These are phyloP conservation scores for Pipistrellus nathusii DNA, from an alignment of 2,797 vertebrate species.

Conservation along the genomic window DNA sequence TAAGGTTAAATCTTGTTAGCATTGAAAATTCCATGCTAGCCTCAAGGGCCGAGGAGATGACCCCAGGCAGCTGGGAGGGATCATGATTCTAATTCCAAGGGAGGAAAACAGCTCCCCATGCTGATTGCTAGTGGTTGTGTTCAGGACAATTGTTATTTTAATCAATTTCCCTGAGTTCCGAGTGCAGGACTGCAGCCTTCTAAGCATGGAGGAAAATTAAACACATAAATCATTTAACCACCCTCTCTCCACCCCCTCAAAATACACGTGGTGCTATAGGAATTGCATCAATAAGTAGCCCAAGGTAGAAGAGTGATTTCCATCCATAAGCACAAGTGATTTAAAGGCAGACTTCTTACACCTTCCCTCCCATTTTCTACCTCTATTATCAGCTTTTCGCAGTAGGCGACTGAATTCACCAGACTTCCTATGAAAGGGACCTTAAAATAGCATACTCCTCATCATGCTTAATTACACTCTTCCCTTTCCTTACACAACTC, in stretches of 20 bases:
- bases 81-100: slow-evolving; percentile 49
- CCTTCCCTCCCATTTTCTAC: slow-evolving; percentile 17
- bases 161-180: slow-evolving; percentile 61
- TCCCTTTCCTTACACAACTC: slow-evolving; percentile 56
- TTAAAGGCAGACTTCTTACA: slow-evolving; percentile 8
- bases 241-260: neutral
- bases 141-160: slow-evolving; percentile 48
- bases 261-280: neutral
- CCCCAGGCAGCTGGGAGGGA: slow-evolving; percentile 40
- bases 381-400: slow-evolving; percentile 37
- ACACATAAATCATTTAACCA: slow-evolving; percentile 73
- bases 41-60: slow-evolving; percentile 30
- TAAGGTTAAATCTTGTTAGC: slow-evolving; percentile 64
- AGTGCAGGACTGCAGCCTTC: slow-evolving; percentile 13
- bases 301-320: neutral
- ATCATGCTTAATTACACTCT: slow-evolving; percentile 77
- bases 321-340: neutral
- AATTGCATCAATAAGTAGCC: slow-evolving; percentile 42
- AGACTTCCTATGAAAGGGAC: slow-evolving; percentile 56
- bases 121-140: slow-evolving; percentile 17
- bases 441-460: slow-evolving; percentile 70
- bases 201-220: slow-evolving; percentile 66
- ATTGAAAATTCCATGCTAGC: slow-evolving; percentile 63
- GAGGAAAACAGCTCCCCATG: slow-evolving; percentile 37
- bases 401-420: slow-evolving; percentile 53